A percentile compares a stretch with the other conserved stretches of the same genome.
Evolutionary conservation across 2,797 vertebrate species (phyloP).

Genomic region (Pantherophis vulpinus): DNA sequence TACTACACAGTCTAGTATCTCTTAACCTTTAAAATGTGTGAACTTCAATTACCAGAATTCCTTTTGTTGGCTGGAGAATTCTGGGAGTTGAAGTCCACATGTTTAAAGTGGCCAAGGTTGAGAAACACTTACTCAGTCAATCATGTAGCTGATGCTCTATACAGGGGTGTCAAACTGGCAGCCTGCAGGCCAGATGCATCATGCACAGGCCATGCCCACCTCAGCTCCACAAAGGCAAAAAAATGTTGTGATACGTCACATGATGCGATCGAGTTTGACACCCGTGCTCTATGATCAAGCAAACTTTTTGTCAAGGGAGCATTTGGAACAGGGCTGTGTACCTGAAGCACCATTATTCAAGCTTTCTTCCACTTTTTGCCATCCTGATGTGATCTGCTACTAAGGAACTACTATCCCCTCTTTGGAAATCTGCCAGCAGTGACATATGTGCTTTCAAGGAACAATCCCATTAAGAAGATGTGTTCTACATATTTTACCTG

Average conservation of each 20-base stretch:
- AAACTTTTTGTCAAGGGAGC: background rate
- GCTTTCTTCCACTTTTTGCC: background rate
- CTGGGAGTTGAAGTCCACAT: background rate
- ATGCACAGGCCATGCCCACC: too few species aligned
- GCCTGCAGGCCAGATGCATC: too few species aligned
- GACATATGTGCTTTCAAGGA: background rate
- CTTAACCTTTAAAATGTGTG: background rate
- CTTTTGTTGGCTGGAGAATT: background rate
- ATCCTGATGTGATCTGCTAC: background rate
- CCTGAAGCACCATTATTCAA: background rate
- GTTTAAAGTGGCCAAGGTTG: background rate
- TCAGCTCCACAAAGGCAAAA: too few species aligned
- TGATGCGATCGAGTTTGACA: too few species aligned
- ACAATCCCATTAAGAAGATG: background rate
- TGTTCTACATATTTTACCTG: slow-evolving; percentile 71
- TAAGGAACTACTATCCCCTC: background rate
- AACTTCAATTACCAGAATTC: background rate
- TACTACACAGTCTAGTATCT: background rate
- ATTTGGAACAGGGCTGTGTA: background rate
- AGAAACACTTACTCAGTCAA: background rate
- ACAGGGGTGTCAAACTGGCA: too few species aligned
- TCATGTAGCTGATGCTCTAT: background rate
- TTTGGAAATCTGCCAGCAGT: background rate
- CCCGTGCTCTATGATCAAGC: background rate
- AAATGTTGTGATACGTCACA: too few species aligned